Base-by-base conservation (phyloP, 2,888 invertebrate genomes). In the Ephialtes manifestator region DNA sequence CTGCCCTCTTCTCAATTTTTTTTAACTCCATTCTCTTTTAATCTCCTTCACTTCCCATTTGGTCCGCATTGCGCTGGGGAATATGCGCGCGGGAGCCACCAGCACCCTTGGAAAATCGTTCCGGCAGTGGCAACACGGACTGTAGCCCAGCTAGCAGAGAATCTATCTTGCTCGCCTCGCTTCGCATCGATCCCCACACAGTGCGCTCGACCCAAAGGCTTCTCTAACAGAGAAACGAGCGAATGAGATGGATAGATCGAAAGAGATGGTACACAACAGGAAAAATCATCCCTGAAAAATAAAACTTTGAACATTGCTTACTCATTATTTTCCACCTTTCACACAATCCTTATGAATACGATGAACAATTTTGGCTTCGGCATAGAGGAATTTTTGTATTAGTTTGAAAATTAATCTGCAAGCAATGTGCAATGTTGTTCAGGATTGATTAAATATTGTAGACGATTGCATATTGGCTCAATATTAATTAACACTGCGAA, bases 1-100 rank as follows among this genome's bases (percentile, higher is more conserved):
- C 81, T 58, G 55, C 43, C 31, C 55, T 71, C 76, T 58, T 80
- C 80, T 70, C 77, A 48, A 71, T 68, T 58, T 74, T 63, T 79
- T 78, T 83, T 63, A 43, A 81, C 76, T 76, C 76, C 60, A 80
- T 84, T 85, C 84, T 78, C 81, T 75, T 78, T 85, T 85, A 85
- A 85, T 85, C 84, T 82, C 81, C 78, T 85, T 81, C 76, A 82
- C 84, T 85, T 85, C 63, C 81, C 81, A 85, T 85, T 85, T 78
- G 81, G 70, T 82, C 78, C 75, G 84, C 81, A 82, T 75, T 78
- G 81, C 78, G 78, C 84, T 85, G 78, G 74, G 78, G 74, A 78
- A 82, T 85, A 79, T 81, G 81, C 81, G 78, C 81, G 78, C 78
- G 43, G 53, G 43, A 78, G 68, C 53, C 74, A 65, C 18, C 55